These are phyloP conservation scores for Tetragnatha versicolor DNA, from an alignment of 1,140 invertebrate genomes.

Conservation along the genomic window DNA sequence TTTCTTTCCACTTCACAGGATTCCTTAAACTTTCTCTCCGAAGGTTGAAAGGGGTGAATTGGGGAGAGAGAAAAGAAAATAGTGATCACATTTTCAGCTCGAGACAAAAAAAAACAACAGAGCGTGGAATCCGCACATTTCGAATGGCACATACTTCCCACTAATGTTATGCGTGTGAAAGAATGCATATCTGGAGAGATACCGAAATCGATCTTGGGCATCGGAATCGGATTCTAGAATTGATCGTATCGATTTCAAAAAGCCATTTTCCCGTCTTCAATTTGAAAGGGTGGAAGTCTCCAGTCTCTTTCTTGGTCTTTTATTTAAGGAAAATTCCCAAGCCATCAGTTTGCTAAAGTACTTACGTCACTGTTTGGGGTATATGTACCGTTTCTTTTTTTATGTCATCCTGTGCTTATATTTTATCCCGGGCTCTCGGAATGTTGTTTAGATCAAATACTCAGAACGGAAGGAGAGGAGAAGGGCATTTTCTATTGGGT, in stretches of 20 bases:
- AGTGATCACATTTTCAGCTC: too few relatives aligned
- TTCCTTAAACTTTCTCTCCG: too few relatives aligned
- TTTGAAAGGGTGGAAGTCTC: not conserved
- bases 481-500: too few relatives aligned
- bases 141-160: not conserved
- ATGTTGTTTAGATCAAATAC: too few relatives aligned
- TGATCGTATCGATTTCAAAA: constrained; percentile 40
- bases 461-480: too few relatives aligned
- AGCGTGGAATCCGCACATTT: not conserved
- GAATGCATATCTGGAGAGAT: not conserved
- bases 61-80: too few relatives aligned
- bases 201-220: constrained; percentile 13
- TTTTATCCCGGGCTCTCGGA: too few relatives aligned
- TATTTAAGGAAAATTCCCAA: constrained; percentile 24
- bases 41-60: too few relatives aligned
- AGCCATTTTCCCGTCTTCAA: constrained; percentile 23
- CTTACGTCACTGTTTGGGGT: constrained; percentile 20
- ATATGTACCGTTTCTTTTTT: too few relatives aligned
- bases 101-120: too few relatives aligned
- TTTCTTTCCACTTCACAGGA: too few relatives aligned
- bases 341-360: constrained; percentile 40
- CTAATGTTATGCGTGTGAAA: not conserved
- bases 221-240: constrained; percentile 38
- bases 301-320: constrained; percentile 16
- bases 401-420: too few relatives aligned